phyloP scores from a whole-genome alignment of 2,113 vertebrate genomes.

The Pipra filicauda region DNA sequence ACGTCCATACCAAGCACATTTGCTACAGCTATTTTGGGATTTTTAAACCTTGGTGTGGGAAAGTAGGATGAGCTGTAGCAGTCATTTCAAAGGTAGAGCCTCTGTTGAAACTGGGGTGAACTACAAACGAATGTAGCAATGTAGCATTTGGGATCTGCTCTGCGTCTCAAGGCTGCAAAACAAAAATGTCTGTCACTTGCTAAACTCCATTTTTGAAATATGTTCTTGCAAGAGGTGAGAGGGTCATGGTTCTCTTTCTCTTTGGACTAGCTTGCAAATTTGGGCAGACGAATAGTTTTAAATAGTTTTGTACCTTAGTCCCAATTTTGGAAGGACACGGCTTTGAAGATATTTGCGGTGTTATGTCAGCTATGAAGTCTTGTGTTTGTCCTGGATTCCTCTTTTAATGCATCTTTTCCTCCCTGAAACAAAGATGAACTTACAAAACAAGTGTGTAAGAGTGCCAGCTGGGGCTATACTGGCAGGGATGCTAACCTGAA shows the following conservation, averaged over 20 bases:
- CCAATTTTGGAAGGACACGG: neutral
- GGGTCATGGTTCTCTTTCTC: neutral
- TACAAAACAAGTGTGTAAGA: neutral
- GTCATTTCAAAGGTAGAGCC: neutral
- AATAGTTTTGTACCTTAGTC: neutral
- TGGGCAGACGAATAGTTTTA: neutral
- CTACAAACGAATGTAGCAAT: neutral
- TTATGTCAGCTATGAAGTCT: neutral
- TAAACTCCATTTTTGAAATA: neutral
- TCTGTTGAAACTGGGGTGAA: neutral
- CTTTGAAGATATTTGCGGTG: neutral
- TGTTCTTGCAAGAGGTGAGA: neutral
- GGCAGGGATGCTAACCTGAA: neutral
- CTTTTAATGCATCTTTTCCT: neutral
- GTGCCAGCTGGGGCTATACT: fast-evolving
- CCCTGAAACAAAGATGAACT: neutral
- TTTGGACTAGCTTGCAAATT: neutral
- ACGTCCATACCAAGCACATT: neutral
- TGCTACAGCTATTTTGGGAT: neutral
- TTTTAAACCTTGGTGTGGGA: slow-evolving; percentile 21
- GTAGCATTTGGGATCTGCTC: neutral
- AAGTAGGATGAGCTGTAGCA: neutral
- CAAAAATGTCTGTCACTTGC: neutral
- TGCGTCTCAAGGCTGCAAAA: neutral
- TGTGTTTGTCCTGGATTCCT: neutral